Evolutionary conservation across 23 tunicate species (phyloP).

Genomic region (Halocynthia roretzi): DNA sequence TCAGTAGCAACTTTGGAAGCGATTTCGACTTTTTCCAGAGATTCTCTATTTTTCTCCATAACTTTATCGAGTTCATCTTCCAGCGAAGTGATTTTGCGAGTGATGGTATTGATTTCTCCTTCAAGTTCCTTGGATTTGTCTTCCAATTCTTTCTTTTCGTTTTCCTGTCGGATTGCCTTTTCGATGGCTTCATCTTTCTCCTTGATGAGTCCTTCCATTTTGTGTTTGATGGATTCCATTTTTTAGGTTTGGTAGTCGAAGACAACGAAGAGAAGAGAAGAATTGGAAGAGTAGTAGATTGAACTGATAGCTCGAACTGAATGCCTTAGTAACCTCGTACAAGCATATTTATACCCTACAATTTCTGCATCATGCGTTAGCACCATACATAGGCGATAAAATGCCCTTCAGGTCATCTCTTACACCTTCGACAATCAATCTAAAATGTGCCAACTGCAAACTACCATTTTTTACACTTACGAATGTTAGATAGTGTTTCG

Average conservation of each 20-base stretch:
- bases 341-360: too few species aligned
- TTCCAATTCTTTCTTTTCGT: conserved; percentile 67
- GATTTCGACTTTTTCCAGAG: conserved; percentile 82
- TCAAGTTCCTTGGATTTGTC: conserved; percentile 70
- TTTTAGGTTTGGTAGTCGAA: conserved; percentile 2
- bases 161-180: conserved; percentile 72
- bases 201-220: conserved; percentile 93
- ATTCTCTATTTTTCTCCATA: conserved; percentile 69
- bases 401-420: too few species aligned
- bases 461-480: too few species aligned
- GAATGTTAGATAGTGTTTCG: too few species aligned
- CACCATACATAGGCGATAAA: too few species aligned
- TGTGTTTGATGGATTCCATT: conserved; percentile 99
- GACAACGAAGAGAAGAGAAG: background rate
- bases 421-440: too few species aligned
- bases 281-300: too few species aligned
- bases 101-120: conserved; percentile 54
- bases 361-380: too few species aligned
- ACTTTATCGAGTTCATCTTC: conserved; percentile 90
- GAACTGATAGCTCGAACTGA: too few species aligned
- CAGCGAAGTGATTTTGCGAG: conserved; percentile 50
- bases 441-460: too few species aligned
- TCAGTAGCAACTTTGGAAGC: conserved; percentile 92
- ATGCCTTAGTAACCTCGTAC: too few species aligned
- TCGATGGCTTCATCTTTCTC: conserved; percentile 94